Evolutionary conservation across 2,113 vertebrate genomes (phyloP).

Genomic region (Myiozetetes cayanensis): DNA sequence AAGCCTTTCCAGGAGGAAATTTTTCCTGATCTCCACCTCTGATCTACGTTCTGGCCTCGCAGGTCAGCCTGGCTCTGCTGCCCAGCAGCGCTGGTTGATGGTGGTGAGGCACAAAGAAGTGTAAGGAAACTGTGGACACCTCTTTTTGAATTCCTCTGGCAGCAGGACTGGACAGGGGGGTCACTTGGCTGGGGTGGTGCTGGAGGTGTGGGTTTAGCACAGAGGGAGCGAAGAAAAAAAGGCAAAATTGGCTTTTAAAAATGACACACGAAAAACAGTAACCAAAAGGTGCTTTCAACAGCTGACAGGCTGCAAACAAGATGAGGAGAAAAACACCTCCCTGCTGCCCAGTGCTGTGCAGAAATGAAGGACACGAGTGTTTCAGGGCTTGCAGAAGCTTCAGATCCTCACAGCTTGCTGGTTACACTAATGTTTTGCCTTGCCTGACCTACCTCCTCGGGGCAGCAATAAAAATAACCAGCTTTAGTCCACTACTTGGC

Average conservation of each 20-base stretch:
- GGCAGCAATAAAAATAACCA: conserved; percentile 62
- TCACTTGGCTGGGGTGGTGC: not conserved
- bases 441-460: conserved; percentile 52
- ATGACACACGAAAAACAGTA: not conserved
- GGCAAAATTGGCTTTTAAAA: not conserved
- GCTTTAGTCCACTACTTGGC: conserved; percentile 58
- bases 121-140: not conserved
- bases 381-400: conserved; percentile 13
- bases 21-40: not conserved
- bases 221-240: not conserved
- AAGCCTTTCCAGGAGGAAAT: too few species aligned
- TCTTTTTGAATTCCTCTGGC: not conserved
- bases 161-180: not conserved
- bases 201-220: not conserved
- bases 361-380: not conserved
- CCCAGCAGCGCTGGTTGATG: not conserved
- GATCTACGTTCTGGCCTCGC: not conserved
- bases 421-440: conserved; percentile 38
- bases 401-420: conserved; percentile 24
- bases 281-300: not conserved
- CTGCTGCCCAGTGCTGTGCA: not conserved
- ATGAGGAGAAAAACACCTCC: not conserved
- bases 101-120: not conserved
- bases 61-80: not conserved
- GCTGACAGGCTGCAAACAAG: not conserved